phyloP scores from a whole-genome alignment of 2,888 invertebrate species.

The Megaustenia siamemsis region DNA sequence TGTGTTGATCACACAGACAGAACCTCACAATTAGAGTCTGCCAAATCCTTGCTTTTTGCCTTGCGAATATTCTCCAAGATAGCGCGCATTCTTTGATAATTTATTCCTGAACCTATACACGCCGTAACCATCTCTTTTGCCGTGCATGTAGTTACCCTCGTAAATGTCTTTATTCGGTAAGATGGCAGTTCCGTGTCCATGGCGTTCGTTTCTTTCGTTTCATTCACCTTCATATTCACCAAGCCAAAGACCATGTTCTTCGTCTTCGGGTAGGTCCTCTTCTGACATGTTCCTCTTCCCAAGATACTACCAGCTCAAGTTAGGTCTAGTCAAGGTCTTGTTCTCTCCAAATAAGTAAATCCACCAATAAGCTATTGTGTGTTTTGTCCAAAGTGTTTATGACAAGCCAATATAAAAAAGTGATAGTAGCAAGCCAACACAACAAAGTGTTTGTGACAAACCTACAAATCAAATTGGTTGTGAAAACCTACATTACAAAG shows the following conservation, averaged over 20 bases:
- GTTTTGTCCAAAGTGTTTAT: too few species aligned
- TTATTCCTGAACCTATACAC: slow-evolving; percentile 48
- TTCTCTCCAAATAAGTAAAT: too few species aligned
- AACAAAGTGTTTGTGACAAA: too few species aligned
- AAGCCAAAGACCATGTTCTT: slow-evolving; percentile 25
- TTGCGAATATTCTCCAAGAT: slow-evolving; percentile 47
- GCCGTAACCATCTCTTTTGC: slow-evolving; percentile 49
- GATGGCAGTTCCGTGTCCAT: slow-evolving; percentile 44
- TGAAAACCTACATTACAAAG: too few species aligned
- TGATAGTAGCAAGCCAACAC: too few species aligned
- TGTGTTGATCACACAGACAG: too few species aligned
- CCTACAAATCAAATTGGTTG: too few species aligned
- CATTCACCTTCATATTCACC: slow-evolving; percentile 50
- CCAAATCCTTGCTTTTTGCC: slow-evolving; percentile 50
- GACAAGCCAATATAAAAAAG: too few species aligned
- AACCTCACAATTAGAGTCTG: too few species aligned
- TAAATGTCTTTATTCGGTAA: slow-evolving; percentile 48
- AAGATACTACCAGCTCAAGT: too few species aligned
- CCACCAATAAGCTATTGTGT: too few species aligned
- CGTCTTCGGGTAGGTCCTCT: slow-evolving; percentile 35
- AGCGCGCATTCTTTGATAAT: slow-evolving; percentile 34
- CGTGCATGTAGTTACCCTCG: slow-evolving; percentile 48
- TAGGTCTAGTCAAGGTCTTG: too few species aligned
- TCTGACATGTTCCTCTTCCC: slow-evolving; percentile 33
- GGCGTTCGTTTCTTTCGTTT: slow-evolving; percentile 50